Base-by-base conservation (phyloP, 2,888 invertebrate genomes). In the Lamellibrachia columna region DNA sequence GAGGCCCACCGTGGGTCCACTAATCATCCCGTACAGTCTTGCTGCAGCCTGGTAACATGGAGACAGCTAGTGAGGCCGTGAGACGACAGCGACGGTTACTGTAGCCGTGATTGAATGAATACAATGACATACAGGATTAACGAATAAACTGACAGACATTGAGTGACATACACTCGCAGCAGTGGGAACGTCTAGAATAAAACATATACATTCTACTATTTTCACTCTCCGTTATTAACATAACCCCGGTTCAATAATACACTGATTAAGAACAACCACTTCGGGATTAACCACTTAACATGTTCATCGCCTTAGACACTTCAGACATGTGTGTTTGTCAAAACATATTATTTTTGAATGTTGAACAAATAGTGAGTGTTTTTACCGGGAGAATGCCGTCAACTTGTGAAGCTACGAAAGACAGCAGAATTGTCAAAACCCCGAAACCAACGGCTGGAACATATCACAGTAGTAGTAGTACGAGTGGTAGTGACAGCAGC, bases 351-450 rank as follows among this genome's bases (percentile, higher is more conserved):
- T 75, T n/a, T 6, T n/a, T 22, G 22, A 75, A 75, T 4, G 22
- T 22, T 75, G 22, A 22, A 22, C 22, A 22, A 75, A 3, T 52
- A 40, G 6, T 9, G 52, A 28, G n/a, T 90, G 15, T 90, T 28
- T 94, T 91, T 97, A 98, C 97, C 97, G 99, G 98, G 94, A 99
- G 97, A 90, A 99, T 98, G 8, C 98, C 98, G 0, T 99, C 99
- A 55, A 99, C 97, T 93, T 98, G 97, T 95, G 98, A 98, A 22
- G 99, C 98, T 8, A 98, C 97, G 95, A 98, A 98, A 7, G 99
- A 98, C 95, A 99, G 96, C 0, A 97, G 97, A 94, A 98, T 98
- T 53, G 98, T 98, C 15, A 98, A 95, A 0, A 98, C 96, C 1
- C 99, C 98, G 96, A 97, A 98, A 7, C 97, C 94, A 2, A 98